Base-by-base conservation (phyloP, 1,140 invertebrate genomes). In the Drosophila bocki region DNA sequence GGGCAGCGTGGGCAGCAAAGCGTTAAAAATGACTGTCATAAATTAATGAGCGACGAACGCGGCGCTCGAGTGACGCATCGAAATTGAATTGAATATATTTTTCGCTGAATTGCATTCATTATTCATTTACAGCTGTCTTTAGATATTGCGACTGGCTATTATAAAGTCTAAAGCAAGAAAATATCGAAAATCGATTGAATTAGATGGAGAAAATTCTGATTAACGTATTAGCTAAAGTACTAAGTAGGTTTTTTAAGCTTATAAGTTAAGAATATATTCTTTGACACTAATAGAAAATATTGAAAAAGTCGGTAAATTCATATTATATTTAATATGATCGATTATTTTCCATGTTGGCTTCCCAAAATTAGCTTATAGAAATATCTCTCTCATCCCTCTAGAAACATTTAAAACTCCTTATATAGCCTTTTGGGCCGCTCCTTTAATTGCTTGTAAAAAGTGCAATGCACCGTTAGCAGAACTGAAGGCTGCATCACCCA, bases 1-100 rank as follows among this genome's bases (percentile, higher is more conserved):
- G 82, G 56, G 47, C 68, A 44, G 37, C 72, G 51, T 78, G 82
- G 79, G 64, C 83, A 87, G 79, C 82, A 86, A 86, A 86, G 82
- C 82, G 82, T 86, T 86, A 86, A 88, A 87, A 87, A 87, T 87
- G 80, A 80, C 84, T 87, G 83, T 88, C 83, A 87, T 87, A 87
- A 87, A 87, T 87, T 87, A 87, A 87, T 87, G 80, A 87, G 83
- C 67, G 84, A 80, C 57, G 61, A 47, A 33, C 62, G 32, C 44
- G 58, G 32, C 67, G 62, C 75, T 81, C 59, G 77, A 87, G 75
- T 86, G 81, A 80, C 83, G 83, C 80, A 88, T 82, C 71, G 76
- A 80, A 88, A 87, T 87, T 87, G 82, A 85, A 78, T 85, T 85
- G 83, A 87, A 88, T 77, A 77, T 77, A 72, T 72, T 72, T 87